phyloP scores from a whole-genome alignment of 2,113 vertebrate species.

The Cyprinodon brontotheroides region DNA sequence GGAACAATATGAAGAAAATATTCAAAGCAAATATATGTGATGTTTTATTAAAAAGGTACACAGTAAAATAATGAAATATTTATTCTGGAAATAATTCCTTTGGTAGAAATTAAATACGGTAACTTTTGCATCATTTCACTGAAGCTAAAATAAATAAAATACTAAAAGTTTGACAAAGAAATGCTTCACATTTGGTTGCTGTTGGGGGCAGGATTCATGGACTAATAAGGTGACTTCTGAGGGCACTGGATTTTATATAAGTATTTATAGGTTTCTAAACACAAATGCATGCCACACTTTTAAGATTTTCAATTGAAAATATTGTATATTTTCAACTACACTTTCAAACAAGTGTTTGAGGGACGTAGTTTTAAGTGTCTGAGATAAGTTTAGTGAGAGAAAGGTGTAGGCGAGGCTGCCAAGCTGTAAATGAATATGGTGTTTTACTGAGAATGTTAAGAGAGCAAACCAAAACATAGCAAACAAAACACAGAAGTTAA shows the following conservation, averaged over 20 bases:
- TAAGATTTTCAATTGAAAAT: neutral
- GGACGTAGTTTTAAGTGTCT: too few species aligned
- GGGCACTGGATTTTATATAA: neutral
- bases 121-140: too few species aligned
- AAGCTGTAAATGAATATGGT: constrained; percentile 10
- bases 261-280: neutral
- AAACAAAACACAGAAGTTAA: constrained; percentile 2
- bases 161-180: too few species aligned
- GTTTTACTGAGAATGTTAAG: neutral
- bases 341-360: neutral
- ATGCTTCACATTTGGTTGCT: too few species aligned
- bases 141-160: too few species aligned
- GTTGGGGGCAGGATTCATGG: too few species aligned
- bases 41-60: too few species aligned
- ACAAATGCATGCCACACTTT: neutral
- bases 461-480: constrained; percentile 7
- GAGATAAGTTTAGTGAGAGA: constrained; percentile 14
- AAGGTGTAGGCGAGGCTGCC: neutral
- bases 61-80: too few species aligned
- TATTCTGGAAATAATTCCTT: too few species aligned
- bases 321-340: neutral
- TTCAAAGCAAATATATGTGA: too few species aligned
- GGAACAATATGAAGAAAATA: too few species aligned
- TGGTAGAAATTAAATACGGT: too few species aligned
- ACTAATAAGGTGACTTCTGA: neutral